Base-by-base conservation (phyloP, 2,113 vertebrate species). In the Triplophysa tibetana region DNA sequence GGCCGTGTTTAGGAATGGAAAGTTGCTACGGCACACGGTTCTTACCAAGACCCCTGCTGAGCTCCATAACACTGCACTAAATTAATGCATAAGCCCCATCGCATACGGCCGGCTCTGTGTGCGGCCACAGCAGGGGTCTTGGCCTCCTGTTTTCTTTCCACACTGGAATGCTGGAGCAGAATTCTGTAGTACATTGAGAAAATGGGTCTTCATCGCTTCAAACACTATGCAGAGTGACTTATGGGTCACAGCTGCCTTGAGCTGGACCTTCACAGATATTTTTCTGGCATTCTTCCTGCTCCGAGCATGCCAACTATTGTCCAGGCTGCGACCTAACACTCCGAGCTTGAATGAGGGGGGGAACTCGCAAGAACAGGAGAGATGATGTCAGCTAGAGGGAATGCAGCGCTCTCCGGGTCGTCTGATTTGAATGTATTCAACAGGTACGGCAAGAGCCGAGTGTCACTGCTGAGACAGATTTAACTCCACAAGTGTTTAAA, bases 341-440 rank as follows among this genome's bases (percentile, higher is more conserved):
- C 33, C 48, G 29, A 60, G 29, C 69, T 63, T 81, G 82, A 81
- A 81, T 68, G 79, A 54, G 75, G 29, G 50, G 2, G 12, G 62
- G 50, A 77, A 54, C 26, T 45, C 45, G 14, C 16, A 77, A 84
- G 82, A 84, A 81, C 69, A 69, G 84, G 21, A 74, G 72, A 21
- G 66, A 48, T 87, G 87, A 89, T 90, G 88, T 90, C 88, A 90
- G 50, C 63, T 64, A 26, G 79, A 17, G 66, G 85, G 88, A 84
- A 90, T 90, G 86, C 58, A 52, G 82, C 60, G 21, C 83, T 78
- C 58, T 9, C 68, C 73, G 45, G 77, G 78, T 77, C 62, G 16
- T 62, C 72, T 52, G 26, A 79, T 77, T 16, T 79, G 79, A 85
- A 84, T 83, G 84, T 45, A 1, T 62, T 62, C 41, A 67, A 33